Evolutionary conservation across 2,113 vertebrate genomes (phyloP).

Genomic region (Zootoca vivipara): DNA sequence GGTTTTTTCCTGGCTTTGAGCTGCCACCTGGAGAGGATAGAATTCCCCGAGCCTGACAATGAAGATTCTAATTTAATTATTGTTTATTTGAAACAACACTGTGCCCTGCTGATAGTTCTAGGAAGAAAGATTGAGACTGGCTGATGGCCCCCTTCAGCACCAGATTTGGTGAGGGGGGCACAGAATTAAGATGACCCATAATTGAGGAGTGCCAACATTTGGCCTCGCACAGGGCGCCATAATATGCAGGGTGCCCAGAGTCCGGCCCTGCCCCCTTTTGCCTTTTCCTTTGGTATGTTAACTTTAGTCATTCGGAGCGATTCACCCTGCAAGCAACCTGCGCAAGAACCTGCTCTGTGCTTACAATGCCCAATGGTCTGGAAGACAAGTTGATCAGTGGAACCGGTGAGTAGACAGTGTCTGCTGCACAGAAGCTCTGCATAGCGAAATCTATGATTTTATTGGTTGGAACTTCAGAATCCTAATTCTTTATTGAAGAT

Average conservation of each 20-base stretch:
- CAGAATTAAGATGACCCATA: too few species aligned
- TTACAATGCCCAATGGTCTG: too few species aligned
- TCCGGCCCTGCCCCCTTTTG: neutral
- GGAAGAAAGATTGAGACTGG: neutral
- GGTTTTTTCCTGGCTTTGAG: too few species aligned
- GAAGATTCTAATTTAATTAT: neutral
- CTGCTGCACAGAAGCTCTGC: neutral
- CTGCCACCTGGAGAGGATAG: too few species aligned
- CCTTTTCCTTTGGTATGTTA: neutral
- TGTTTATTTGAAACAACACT: neutral
- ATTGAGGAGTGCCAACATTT: too few species aligned
- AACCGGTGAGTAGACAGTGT: neutral
- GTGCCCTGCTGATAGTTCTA: neutral
- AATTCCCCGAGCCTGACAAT: too few species aligned
- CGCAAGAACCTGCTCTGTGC: too few species aligned
- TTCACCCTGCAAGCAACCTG: neutral
- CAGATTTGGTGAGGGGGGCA: too few species aligned
- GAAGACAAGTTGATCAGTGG: too few species aligned
- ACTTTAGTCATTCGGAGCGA: neutral
- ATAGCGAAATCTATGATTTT: neutral
- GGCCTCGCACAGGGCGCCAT: too few species aligned
- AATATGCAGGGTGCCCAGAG: too few species aligned
- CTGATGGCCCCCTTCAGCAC: too few species aligned
- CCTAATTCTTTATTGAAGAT: neutral
- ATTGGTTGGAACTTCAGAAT: neutral